Evolutionary conservation across 2,888 invertebrate species (phyloP).

Genomic region (Erebia epiphron): DNA sequence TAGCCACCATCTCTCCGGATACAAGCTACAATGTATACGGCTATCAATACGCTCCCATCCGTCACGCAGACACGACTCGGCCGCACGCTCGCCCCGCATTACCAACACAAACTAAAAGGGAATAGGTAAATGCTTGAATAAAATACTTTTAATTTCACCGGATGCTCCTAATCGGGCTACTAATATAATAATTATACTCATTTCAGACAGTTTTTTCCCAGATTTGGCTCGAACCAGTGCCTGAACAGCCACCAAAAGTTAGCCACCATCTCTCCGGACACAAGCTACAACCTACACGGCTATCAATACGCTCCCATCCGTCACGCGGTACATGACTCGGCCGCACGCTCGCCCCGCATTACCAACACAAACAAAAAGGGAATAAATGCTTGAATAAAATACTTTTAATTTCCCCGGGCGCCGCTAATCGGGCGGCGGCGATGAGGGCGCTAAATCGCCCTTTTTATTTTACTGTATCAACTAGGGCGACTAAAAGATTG

Average conservation of each 20-base stretch:
- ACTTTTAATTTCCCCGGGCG: constrained; percentile 82
- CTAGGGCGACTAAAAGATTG: not conserved
- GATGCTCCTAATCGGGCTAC: constrained; percentile 77
- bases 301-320: constrained; percentile 46
- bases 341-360: constrained; percentile 56
- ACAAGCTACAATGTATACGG: constrained; percentile 24
- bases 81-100: constrained; percentile 56
- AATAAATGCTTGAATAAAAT: constrained; percentile 80
- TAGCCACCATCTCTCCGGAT: not conserved
- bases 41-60: constrained; percentile 46
- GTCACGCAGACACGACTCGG: constrained; percentile 40
- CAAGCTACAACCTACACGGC: constrained; percentile 27
- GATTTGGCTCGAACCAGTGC: not conserved
- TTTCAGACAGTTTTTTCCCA: too few species aligned
- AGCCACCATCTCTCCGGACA: not conserved
- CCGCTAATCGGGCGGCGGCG: constrained; percentile 79
- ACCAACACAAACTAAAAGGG: constrained; percentile 76
- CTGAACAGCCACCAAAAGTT: not conserved
- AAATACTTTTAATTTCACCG: constrained; percentile 82
- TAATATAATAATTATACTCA: not conserved
- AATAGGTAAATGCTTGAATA: constrained; percentile 80
- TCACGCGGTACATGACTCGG: constrained; percentile 41
- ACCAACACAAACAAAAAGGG: constrained; percentile 76
- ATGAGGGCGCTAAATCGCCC: constrained; percentile 80
- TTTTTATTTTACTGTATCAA: constrained; percentile 77